These are phyloP conservation scores for Saiga tatarica DNA, from an alignment of 2,113 vertebrate species.

Conservation along the genomic window DNA sequence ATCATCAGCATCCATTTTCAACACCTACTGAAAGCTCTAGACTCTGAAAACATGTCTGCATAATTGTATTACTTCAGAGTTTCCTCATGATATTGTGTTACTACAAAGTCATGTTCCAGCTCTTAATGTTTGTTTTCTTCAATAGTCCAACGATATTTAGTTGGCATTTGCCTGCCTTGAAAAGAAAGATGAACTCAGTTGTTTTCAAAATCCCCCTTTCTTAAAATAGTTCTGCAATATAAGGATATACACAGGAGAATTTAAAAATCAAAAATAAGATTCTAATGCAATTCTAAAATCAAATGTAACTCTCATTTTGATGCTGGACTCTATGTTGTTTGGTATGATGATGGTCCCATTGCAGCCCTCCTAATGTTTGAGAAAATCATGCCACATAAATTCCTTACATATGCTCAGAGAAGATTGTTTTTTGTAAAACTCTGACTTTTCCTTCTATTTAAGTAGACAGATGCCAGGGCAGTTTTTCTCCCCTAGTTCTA, in stretches of 20 bases:
- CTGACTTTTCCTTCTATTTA: slow-evolving; percentile 65
- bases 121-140: slow-evolving; percentile 40
- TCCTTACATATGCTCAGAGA: slow-evolving; percentile 56
- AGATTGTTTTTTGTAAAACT: background rate
- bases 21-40: slow-evolving; percentile 31
- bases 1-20: slow-evolving; percentile 41
- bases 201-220: slow-evolving; percentile 41
- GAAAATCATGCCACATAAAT: slow-evolving; percentile 56
- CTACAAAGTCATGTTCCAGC: slow-evolving; percentile 49
- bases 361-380: slow-evolving; percentile 38
- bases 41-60: slow-evolving; percentile 44
- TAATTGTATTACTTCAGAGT: slow-evolving; percentile 62
- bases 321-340: slow-evolving; percentile 9
- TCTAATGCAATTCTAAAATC: slow-evolving; percentile 54
- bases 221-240: slow-evolving; percentile 37
- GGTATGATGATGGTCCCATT: background rate
- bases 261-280: slow-evolving; percentile 55
- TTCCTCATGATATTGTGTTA: slow-evolving; percentile 30
- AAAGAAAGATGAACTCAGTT: slow-evolving; percentile 46
- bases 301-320: slow-evolving; percentile 46
- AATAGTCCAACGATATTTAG: background rate
- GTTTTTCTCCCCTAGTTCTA: slow-evolving; percentile 56
- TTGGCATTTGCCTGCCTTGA: slow-evolving; percentile 41
- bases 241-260: slow-evolving; percentile 1
- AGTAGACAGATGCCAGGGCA: slow-evolving; percentile 63